Evolutionary conservation across 2,888 invertebrate species (phyloP).

Genomic region (Exephanes ischioxanthus): DNA sequence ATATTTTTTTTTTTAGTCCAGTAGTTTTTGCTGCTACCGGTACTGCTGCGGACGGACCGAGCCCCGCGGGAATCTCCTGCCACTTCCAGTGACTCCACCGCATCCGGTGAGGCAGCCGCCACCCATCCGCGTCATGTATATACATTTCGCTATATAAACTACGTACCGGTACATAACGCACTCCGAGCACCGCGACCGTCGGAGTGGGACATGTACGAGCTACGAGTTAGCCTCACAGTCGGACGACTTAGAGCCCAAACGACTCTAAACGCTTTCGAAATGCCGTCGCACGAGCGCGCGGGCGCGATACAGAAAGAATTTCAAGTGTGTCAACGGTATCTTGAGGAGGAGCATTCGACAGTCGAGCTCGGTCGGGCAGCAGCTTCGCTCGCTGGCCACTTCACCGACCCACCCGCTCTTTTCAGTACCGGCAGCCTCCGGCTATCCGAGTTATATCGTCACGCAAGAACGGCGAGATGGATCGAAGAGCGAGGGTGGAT

Average conservation of each 20-base stretch:
- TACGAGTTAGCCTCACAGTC: slow-evolving; percentile 6
- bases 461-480: slow-evolving; percentile 17
- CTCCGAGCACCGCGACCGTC: neutral
- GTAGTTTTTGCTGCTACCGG: slow-evolving; percentile 42
- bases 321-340: slow-evolving; percentile 44
- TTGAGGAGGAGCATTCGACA: neutral
- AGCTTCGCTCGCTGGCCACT: slow-evolving; percentile 7
- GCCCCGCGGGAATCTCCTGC: slow-evolving; percentile 39
- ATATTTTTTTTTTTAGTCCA: slow-evolving; percentile 25
- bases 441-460: slow-evolving; percentile 10
- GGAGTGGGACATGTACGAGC: slow-evolving; percentile 17
- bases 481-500: slow-evolving; percentile 21
- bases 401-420: slow-evolving; percentile 10
- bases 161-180: slow-evolving; percentile 1
- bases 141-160: neutral
- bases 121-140: neutral
- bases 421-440: slow-evolving; percentile 17
- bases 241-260: slow-evolving; percentile 26
- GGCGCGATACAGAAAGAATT: slow-evolving; percentile 32
- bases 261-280: slow-evolving; percentile 42
- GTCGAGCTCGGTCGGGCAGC: slow-evolving; percentile 22
- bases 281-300: slow-evolving; percentile 22
- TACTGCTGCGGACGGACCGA: slow-evolving; percentile 44
- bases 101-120: slow-evolving; percentile 4
- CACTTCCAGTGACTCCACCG: slow-evolving; percentile 18